Percentiles rank a stretch among this genome's conserved stretches.
Conservation (phyloP, 2,888 invertebrate genomes). For the Aleiodes testaceus region DNA sequence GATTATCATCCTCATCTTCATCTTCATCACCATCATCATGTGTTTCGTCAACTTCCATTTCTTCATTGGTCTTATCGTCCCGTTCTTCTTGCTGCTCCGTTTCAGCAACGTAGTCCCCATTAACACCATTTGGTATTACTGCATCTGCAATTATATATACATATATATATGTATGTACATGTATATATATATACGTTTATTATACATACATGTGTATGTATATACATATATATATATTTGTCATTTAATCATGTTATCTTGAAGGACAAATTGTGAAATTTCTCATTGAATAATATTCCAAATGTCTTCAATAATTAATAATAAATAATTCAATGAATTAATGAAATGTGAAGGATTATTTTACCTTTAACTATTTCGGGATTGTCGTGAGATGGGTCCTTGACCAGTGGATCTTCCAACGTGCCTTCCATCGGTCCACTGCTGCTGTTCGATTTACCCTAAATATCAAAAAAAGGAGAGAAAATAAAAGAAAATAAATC, state of each 20-base stretch:
- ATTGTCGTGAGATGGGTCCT: slow-evolving; percentile 67
- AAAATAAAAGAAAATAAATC: slow-evolving; percentile 28
- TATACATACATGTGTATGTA: background rate
- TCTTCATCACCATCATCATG: slow-evolving; percentile 59
- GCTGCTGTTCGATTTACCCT: slow-evolving; percentile 56
- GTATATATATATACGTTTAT: slow-evolving; percentile 7
- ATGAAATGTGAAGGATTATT: background rate
- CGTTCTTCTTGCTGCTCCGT: slow-evolving; percentile 43
- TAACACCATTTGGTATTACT: slow-evolving; percentile 72
- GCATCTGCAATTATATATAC: slow-evolving; percentile 62
- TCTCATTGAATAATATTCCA: background rate
- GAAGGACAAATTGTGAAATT: slow-evolving; percentile 25
- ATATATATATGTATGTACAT: slow-evolving; percentile 18
- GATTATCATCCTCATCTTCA: slow-evolving; percentile 56
- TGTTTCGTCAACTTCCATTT: slow-evolving; percentile 57
- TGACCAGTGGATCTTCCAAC: slow-evolving; percentile 68
- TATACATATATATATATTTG: slow-evolving; percentile 1
- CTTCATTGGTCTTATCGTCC: slow-evolving; percentile 52
- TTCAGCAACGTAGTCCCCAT: slow-evolving; percentile 68
- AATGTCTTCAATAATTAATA: no score
- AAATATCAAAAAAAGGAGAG: slow-evolving; percentile 28
- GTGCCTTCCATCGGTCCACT: slow-evolving; percentile 71
- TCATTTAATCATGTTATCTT: slow-evolving; percentile 11
- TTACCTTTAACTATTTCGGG: slow-evolving; percentile 65
- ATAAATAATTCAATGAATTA: background rate